These are phyloP conservation scores for Chamaea fasciata DNA, from an alignment of 2,113 vertebrate species.

Conservation along the genomic window DNA sequence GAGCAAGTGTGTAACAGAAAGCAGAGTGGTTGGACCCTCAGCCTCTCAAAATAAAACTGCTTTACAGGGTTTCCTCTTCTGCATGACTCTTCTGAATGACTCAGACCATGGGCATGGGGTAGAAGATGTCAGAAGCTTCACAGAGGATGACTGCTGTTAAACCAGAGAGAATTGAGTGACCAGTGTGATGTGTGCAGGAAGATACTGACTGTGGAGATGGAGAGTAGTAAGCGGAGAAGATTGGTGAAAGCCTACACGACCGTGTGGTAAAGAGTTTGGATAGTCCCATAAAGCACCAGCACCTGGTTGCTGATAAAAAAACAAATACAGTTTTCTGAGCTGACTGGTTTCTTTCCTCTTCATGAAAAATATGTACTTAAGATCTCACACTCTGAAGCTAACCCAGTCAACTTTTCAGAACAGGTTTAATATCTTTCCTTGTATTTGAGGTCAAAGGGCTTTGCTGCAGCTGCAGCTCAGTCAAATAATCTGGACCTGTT, in stretches of 20 bases:
- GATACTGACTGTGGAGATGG: neutral
- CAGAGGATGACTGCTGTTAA: neutral
- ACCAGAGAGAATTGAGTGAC: neutral
- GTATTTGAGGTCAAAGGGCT: slow-evolving; percentile 46
- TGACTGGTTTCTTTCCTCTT: slow-evolving; percentile 12
- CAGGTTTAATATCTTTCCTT: slow-evolving; percentile 32
- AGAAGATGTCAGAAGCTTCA: neutral
- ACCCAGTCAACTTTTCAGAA: slow-evolving; percentile 19
- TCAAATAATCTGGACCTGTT: slow-evolving; percentile 41
- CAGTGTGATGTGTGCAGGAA: neutral
- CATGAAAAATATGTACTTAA: neutral
- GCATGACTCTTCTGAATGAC: neutral
- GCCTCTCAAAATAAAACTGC: neutral
- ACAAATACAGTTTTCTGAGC: slow-evolving; percentile 6
- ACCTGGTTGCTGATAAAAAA: slow-evolving; percentile 14
- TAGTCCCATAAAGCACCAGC: neutral
- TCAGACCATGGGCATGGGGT: neutral
- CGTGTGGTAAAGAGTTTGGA: neutral
- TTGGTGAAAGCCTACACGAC: neutral
- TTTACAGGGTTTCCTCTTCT: neutral
- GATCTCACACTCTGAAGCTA: slow-evolving; percentile 11
- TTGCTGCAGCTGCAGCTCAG: slow-evolving; percentile 46
- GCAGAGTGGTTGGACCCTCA: neutral
- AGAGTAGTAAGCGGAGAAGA: neutral
- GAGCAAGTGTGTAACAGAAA: neutral